Evolutionary conservation across 2,888 invertebrate genomes (phyloP).

Genomic region (Ophraella communa): DNA sequence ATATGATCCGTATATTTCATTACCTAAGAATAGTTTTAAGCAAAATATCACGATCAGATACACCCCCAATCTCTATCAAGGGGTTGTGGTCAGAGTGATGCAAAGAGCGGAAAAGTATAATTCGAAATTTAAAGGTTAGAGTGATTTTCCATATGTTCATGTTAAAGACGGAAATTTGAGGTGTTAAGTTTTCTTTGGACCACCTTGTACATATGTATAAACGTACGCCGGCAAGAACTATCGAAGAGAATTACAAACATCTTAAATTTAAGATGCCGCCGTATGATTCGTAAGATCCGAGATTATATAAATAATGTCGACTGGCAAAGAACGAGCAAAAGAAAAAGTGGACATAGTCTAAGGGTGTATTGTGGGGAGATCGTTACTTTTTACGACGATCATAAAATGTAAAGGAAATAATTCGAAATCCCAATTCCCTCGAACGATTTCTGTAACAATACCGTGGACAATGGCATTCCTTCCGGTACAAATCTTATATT

Average conservation of each 20-base stretch:
- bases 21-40: too few relatives aligned
- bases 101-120: too few relatives aligned
- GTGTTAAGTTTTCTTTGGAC: too few relatives aligned
- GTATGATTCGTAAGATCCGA: conserved; percentile 1
- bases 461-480: conserved; percentile 41
- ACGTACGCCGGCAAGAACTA: background rate
- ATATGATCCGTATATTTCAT: too few relatives aligned
- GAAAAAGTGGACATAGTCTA: conserved; percentile 41
- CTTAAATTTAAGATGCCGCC: conserved; percentile 1
- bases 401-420: conserved; percentile 51
- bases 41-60: too few relatives aligned
- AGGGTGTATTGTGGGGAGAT: conserved; percentile 41
- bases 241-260: conserved; percentile 7
- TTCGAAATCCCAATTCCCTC: conserved; percentile 41
- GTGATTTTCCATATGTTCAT: too few relatives aligned
- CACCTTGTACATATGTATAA: too few relatives aligned
- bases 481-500: conserved; percentile 46
- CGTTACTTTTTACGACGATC: conserved; percentile 50
- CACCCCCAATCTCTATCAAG: too few relatives aligned
- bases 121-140: too few relatives aligned
- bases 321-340: conserved; percentile 11
- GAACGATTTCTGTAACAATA: conserved; percentile 39
- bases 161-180: too few relatives aligned
- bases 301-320: conserved; percentile 13
- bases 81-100: too few relatives aligned